Evolutionary conservation across 2,113 vertebrate genomes (phyloP).

Genomic region (Mormyrus iriodes): DNA sequence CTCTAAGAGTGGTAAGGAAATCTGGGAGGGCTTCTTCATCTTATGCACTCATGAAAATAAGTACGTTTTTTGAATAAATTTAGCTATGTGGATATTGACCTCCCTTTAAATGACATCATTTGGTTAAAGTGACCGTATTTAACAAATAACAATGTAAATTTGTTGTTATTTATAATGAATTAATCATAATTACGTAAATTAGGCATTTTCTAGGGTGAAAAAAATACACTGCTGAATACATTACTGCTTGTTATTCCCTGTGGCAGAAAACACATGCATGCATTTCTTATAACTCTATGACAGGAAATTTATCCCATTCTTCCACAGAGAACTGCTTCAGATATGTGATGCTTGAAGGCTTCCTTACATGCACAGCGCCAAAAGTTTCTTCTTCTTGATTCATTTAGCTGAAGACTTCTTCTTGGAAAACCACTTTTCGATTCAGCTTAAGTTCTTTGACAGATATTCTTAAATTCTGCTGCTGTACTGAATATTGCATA

Average conservation of each 20-base stretch:
- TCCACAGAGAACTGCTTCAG: background rate
- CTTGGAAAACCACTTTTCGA: background rate
- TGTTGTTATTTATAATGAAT: background rate
- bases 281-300: background rate
- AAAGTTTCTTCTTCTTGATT: background rate
- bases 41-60: background rate
- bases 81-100: background rate
- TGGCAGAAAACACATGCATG: background rate
- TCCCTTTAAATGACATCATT: background rate
- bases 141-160: background rate
- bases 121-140: background rate
- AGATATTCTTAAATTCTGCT: background rate
- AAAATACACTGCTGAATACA: background rate
- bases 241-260: background rate
- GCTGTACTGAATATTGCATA: background rate
- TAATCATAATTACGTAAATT: background rate
- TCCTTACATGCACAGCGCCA: background rate
- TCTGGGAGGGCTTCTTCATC: background rate
- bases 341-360: background rate
- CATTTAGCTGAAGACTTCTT: background rate
- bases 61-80: background rate
- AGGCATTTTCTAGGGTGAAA: background rate
- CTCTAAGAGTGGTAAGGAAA: conserved; percentile 71
- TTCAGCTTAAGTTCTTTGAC: background rate
- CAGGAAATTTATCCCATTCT: background rate